Evolutionary conservation across 2,113 vertebrate genomes (phyloP).

Genomic region (Paramormyrops kingsleyae): DNA sequence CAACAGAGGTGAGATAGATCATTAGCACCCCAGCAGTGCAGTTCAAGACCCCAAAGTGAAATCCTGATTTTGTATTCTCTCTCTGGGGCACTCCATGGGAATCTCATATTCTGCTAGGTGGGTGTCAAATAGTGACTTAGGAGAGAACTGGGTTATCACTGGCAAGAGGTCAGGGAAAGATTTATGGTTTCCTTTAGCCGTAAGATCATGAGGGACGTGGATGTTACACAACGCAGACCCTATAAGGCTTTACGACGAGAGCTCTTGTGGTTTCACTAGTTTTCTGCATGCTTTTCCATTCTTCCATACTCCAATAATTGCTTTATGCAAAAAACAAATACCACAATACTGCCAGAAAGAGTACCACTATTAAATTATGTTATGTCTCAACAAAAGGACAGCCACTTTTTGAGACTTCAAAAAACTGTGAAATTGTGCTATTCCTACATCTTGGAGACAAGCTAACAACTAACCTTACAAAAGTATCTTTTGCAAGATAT

Average conservation of each 20-base stretch:
- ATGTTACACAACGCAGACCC: neutral
- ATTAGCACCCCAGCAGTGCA: neutral
- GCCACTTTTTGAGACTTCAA: neutral
- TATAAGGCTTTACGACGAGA: neutral
- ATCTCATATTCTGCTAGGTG: neutral
- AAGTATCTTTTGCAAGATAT: too few species aligned
- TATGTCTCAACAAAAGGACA: neutral
- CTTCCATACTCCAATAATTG: neutral
- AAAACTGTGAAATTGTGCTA: neutral
- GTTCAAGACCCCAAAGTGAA: slow-evolving; percentile 1
- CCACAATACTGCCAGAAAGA: neutral
- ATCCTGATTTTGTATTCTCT: neutral
- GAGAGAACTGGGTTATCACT: neutral
- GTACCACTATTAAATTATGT: neutral
- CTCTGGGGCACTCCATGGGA: neutral
- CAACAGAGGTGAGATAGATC: neutral
- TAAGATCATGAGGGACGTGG: neutral
- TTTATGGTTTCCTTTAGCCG: neutral
- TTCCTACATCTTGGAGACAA: neutral
- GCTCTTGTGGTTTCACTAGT: neutral
- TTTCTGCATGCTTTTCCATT: neutral
- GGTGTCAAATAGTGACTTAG: neutral
- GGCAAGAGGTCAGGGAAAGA: neutral
- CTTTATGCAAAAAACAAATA: neutral
- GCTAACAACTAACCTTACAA: neutral